A percentile compares a stretch with the other conserved stretches of the same genome.
phyloP scores from a whole-genome alignment of 2,113 vertebrate species.

The Catharus minimus region DNA sequence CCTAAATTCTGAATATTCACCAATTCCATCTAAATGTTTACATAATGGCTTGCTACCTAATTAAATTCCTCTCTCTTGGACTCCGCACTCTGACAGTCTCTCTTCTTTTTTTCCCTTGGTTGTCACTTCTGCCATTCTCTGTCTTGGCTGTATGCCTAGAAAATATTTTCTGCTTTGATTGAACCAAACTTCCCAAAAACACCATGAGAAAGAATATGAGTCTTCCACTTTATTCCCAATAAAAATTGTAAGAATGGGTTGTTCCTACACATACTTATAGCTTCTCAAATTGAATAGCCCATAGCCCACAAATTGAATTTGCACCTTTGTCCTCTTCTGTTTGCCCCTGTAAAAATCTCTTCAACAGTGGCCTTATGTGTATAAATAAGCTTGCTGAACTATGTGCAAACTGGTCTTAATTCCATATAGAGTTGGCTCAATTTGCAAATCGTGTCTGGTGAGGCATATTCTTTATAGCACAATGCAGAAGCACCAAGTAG shows the following conservation, averaged over 20 bases:
- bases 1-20: constrained; percentile 23
- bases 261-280: not conserved
- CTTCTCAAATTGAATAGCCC: not conserved
- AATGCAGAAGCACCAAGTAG: not conserved
- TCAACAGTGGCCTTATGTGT: not conserved
- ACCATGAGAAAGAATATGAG: not conserved
- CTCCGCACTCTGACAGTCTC: not conserved
- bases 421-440: not conserved
- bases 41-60: constrained; percentile 3
- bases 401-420: not conserved
- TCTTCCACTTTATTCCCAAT: not conserved
- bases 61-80: constrained; percentile 17
- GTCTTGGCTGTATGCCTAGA: constrained; percentile 7
- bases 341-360: not conserved
- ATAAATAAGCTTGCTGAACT: not conserved
- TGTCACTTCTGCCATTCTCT: not conserved
- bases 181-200: not conserved
- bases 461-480: not conserved
- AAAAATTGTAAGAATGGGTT: not conserved
- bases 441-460: not conserved
- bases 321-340: not conserved
- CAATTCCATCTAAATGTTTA: constrained; percentile 22
- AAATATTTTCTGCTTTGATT: not conserved
- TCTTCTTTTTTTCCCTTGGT: not conserved
- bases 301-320: not conserved